Evolutionary conservation across 1,140 invertebrate genomes (phyloP).

Genomic region (Pantala flavescens): DNA sequence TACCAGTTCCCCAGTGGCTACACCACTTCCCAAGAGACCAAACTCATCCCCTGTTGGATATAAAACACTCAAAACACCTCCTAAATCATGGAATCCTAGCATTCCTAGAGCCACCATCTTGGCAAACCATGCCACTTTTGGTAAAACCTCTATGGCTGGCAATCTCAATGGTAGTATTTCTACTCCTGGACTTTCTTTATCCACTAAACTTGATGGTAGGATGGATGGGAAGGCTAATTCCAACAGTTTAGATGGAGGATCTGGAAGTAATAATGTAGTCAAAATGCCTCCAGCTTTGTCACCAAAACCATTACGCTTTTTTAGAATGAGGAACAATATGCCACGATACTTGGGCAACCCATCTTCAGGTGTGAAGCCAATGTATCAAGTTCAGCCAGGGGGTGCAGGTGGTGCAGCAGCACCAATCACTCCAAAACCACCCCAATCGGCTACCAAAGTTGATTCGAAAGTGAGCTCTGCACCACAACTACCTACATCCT

Average conservation of each 20-base stretch:
- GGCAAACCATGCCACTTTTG: constrained; percentile 20
- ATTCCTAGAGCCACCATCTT: constrained; percentile 41
- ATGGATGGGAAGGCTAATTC: constrained; percentile 20
- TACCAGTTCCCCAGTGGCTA: constrained; percentile 13
- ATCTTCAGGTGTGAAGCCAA: constrained; percentile 47
- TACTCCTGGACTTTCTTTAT: not conserved
- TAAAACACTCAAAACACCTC: constrained; percentile 44
- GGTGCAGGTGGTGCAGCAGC: not conserved
- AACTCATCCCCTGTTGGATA: constrained; percentile 35
- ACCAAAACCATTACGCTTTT: constrained; percentile 43
- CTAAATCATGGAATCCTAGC: constrained; percentile 48
- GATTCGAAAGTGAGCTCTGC: not conserved
- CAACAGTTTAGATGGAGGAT: not conserved
- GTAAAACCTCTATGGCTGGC: not conserved
- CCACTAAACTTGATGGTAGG: constrained; percentile 20
- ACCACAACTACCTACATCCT: not conserved
- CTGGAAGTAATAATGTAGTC: not conserved
- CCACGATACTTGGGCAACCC: constrained; percentile 49
- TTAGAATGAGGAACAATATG: constrained; percentile 43
- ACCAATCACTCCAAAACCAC: not conserved
- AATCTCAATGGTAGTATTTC: not conserved
- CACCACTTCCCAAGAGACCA: constrained; percentile 23
- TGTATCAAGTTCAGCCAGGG: constrained; percentile 37
- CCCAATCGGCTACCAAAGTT: not conserved
- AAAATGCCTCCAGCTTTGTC: constrained; percentile 22